These are phyloP conservation scores for Thalassarche chlororhynchos DNA, from an alignment of 2,113 vertebrate genomes.

Conservation along the genomic window DNA sequence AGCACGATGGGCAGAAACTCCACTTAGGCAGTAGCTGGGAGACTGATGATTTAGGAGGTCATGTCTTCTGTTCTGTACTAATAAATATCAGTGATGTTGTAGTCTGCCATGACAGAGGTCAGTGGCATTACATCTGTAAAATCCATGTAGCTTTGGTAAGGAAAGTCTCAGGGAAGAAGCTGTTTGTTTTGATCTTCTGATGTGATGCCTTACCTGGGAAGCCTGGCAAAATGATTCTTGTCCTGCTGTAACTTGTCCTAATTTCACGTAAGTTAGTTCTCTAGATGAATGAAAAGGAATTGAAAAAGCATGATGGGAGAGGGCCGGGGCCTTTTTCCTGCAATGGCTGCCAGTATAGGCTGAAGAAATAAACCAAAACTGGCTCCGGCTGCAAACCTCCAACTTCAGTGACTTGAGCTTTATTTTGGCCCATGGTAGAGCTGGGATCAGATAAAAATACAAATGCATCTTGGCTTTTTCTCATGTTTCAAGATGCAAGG, in stretches of 20 bases:
- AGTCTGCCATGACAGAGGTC: neutral
- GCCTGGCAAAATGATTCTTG: neutral
- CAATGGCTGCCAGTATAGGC: neutral
- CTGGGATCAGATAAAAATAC: neutral
- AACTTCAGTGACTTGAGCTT: neutral
- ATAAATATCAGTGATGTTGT: neutral
- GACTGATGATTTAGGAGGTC: slow-evolving; percentile 11
- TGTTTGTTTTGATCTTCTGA: neutral
- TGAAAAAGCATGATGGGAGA: neutral
- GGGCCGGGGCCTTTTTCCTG: neutral
- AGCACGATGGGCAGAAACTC: neutral
- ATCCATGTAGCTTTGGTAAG: neutral
- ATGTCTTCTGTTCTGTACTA: neutral
- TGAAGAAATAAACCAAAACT: neutral
- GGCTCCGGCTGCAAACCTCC: neutral
- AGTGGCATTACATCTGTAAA: neutral
- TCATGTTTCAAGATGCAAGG: neutral
- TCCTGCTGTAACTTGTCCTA: neutral
- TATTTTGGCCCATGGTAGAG: neutral
- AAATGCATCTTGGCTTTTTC: neutral
- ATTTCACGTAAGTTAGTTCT: neutral
- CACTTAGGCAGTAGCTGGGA: neutral
- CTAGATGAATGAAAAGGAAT: neutral
- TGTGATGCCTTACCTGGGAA: neutral
- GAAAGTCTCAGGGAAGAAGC: neutral